A percentile compares a stretch with the other conserved stretches of the same genome.
phyloP scores from a whole-genome alignment of 2,113 vertebrate species.

The Cyanoramphus novaezelandiae region DNA sequence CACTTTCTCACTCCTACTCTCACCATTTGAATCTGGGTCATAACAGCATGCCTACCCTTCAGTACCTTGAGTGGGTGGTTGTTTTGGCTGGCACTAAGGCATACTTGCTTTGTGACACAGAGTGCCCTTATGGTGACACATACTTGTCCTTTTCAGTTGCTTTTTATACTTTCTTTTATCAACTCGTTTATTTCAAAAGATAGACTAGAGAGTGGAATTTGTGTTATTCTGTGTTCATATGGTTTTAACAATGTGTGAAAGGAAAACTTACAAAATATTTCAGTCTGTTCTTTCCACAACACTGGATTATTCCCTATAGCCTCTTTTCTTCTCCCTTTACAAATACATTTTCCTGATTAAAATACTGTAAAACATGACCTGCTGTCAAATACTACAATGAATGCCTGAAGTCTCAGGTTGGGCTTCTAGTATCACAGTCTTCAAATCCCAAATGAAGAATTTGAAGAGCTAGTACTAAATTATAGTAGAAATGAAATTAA shows the following conservation, averaged over 20 bases:
- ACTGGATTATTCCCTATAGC: background rate
- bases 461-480: background rate
- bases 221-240: background rate
- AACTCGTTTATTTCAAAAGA: background rate
- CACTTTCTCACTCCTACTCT: slow-evolving; percentile 65
- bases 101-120: slow-evolving; percentile 49
- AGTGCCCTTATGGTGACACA: slow-evolving; percentile 55
- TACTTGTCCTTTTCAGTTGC: slow-evolving; percentile 42
- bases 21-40: slow-evolving; percentile 69
- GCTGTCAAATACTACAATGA: background rate
- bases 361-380: background rate
- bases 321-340: background rate
- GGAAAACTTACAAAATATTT: background rate
- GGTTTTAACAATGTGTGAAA: background rate
- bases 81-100: slow-evolving; percentile 45
- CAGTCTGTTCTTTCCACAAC: background rate
- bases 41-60: slow-evolving; percentile 50
- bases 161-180: background rate
- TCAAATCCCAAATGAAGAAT: background rate
- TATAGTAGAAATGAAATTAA: background rate
- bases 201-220: background rate
- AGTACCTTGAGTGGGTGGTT: slow-evolving; percentile 63
- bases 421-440: background rate
- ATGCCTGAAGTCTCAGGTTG: background rate
- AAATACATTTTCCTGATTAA: background rate